These are phyloP conservation scores for Drosophila rufa DNA, from an alignment of 1,140 invertebrate genomes.

Conservation along the genomic window DNA sequence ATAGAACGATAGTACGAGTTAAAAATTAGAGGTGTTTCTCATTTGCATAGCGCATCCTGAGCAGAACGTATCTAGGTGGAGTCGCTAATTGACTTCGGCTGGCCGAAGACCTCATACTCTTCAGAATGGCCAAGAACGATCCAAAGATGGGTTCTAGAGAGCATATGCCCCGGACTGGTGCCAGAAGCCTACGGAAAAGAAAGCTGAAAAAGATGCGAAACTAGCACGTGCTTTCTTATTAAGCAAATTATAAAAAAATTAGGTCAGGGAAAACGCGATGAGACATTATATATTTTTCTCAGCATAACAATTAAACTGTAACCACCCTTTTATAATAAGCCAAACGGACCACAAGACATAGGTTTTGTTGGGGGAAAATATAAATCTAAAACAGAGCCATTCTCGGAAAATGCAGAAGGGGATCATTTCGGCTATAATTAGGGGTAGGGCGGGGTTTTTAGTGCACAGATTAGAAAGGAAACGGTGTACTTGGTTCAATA, in stretches of 20 bases:
- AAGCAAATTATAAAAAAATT: constrained; percentile 46
- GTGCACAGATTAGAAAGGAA: constrained; percentile 49
- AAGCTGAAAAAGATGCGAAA: constrained; percentile 29
- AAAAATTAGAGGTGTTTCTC: constrained; percentile 38
- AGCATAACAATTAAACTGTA: neutral
- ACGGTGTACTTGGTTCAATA: constrained; percentile 40
- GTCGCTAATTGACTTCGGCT: constrained; percentile 25
- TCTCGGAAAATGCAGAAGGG: neutral
- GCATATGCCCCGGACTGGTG: constrained; percentile 30
- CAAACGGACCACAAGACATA: constrained; percentile 19
- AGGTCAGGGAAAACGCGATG: no score
- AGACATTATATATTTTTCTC: no score
- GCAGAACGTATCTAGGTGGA: constrained; percentile 30
- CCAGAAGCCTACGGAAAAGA: constrained; percentile 30
- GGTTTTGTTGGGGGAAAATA: neutral
- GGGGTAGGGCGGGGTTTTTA: constrained; percentile 11
- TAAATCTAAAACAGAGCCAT: constrained; percentile 14
- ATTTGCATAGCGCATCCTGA: constrained; percentile 41
- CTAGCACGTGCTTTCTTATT: constrained; percentile 55
- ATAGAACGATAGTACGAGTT: constrained; percentile 50
- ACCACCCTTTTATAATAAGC: neutral
- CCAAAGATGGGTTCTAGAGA: constrained; percentile 1
- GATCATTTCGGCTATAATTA: neutral
- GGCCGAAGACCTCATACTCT: constrained; percentile 22
- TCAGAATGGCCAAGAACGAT: neutral